Base-by-base conservation (phyloP, 1,140 invertebrate genomes). In the Leptopilina clavipes region DNA sequence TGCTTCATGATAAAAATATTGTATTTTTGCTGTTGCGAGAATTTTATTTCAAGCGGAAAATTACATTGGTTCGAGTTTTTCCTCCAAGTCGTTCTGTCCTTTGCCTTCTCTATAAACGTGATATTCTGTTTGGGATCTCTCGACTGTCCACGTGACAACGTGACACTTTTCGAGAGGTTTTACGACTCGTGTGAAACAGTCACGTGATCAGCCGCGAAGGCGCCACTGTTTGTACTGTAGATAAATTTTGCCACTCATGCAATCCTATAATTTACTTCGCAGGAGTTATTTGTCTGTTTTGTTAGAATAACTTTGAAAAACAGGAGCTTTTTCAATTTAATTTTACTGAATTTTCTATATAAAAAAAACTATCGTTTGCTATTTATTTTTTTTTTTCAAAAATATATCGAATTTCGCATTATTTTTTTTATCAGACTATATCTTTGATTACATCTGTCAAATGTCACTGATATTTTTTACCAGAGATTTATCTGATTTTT, bases 231-330 rank as follows among this genome's bases (percentile, higher is more conserved):
- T 65, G 25, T 31, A 22, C 59, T 65, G 59, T 31, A 65, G 59
- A 65, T 65, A 65, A 65, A 65, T 65, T 65, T 65, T 31, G 59
- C 59, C 25, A 65, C 59, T 65, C 59, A 65, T 65, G 59, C 59
- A 31, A 65, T 65, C 59, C 59, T 31, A 65, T 37, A 65, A 65
- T 37, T 65, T 65, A 65, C 25, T 65, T 65, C 59, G 22, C 59
- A 65, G 59, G 59, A 65, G 59, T 65, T 25, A 65, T 65, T 65
- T 65, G 22, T 65, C 59, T 65, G 59, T 65, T 65, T 65, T 65
- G 22, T 65, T 65, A 31, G 25, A 19, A 65, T 5, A 14, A 14
- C 11, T 3, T 65, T 65, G 22, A 65, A 65, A 65, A 65, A 65
- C 19, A 52, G 59, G 59, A 65, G 59, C 59, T n/a, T 65, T 65